phyloP scores from a whole-genome alignment of 2,113 vertebrate species.

The Hyperoodon ampullatus region DNA sequence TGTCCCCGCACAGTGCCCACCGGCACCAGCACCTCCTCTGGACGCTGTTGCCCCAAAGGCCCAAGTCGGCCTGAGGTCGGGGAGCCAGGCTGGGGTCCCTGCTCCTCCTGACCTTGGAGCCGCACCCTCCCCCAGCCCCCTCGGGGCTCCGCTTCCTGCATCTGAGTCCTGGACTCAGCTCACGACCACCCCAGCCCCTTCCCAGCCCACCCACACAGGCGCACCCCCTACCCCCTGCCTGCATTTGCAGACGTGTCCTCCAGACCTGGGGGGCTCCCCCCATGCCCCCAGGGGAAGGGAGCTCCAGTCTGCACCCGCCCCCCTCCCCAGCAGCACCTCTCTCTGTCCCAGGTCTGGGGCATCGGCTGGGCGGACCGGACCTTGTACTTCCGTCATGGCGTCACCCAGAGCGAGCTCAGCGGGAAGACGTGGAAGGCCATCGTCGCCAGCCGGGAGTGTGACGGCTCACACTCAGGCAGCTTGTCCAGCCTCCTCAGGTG shows the following conservation, averaged over 20 bases:
- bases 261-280: not conserved
- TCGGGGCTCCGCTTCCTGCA: not conserved
- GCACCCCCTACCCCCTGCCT: not conserved
- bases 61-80: fast-evolving
- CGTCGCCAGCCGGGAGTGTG: slow-evolving; percentile 87
- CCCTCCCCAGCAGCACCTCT: not conserved
- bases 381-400: slow-evolving; percentile 94
- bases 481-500: slow-evolving; percentile 93
- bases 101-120: not conserved
- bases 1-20: not conserved
- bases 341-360: slow-evolving; percentile 91
- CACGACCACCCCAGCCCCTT: fast-evolving
- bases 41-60: not conserved
- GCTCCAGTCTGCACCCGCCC: not conserved
- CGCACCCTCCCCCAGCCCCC: fast-evolving
- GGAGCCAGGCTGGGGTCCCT: not conserved
- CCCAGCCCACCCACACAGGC: no score
- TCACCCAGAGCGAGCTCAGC: slow-evolving; percentile 95
- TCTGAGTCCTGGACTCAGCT: not conserved
- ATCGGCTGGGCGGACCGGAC: slow-evolving; percentile 91
- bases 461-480: slow-evolving; percentile 93
- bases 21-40: fast-evolving
- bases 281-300: fast-evolving
- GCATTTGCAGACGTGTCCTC: not conserved
- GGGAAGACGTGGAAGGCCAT: slow-evolving; percentile 96